These are phyloP conservation scores for Eudemis profundana DNA, from an alignment of 2,888 invertebrate species.

Conservation along the genomic window DNA sequence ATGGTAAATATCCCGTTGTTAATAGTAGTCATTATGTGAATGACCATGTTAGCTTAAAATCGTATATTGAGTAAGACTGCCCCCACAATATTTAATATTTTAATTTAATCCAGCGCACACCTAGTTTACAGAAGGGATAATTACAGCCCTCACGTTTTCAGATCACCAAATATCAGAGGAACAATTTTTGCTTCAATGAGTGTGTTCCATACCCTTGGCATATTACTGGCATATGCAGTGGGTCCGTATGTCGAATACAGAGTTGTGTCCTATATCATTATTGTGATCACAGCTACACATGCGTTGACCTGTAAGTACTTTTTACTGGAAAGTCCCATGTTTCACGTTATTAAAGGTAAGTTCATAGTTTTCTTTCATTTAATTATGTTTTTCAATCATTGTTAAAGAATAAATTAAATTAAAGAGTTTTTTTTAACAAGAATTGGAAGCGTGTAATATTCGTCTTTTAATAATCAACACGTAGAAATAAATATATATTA, in stretches of 20 bases:
- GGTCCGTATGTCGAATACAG: constrained; percentile 16
- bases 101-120: no score
- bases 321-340: constrained; percentile 20
- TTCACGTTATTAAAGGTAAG: constrained; percentile 23
- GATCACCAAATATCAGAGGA: constrained; percentile 29
- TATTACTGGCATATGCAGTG: constrained; percentile 5
- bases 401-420: not conserved
- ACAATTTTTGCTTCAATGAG: not conserved
- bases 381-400: no score
- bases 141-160: constrained; percentile 14
- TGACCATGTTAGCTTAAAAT: no score
- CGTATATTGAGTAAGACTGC: no score
- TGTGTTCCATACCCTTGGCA: constrained; percentile 18
- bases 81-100: no score
- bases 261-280: not conserved
- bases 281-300: constrained; percentile 5
- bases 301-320: not conserved
- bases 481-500: no score
- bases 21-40: no score
- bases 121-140: no score
- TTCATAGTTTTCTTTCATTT: not conserved
- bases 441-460: no score
- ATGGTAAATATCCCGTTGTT: no score
- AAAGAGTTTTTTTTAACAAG: no score
- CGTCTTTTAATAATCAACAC: no score